Percentiles rank a stretch among this genome's conserved stretches.
Evolutionary conservation across 2,888 invertebrate genomes (phyloP).

Genomic region (Psylliodes chrysocephalus): DNA sequence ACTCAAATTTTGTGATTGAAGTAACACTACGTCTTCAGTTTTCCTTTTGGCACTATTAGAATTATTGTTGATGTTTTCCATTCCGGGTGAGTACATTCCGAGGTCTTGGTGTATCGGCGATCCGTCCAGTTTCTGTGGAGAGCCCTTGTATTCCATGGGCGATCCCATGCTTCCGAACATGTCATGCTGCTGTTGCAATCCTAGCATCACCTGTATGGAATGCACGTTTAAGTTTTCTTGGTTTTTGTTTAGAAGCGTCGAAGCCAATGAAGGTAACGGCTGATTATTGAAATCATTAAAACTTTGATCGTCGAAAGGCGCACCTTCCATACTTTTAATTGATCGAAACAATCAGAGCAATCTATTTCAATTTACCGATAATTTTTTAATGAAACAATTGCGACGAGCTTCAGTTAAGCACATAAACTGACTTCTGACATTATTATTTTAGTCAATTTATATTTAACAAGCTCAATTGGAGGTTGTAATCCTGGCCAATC

Average conservation of each 20-base stretch:
- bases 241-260: conserved; percentile 59
- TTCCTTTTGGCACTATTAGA: conserved; percentile 56
- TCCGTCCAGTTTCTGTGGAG: conserved; percentile 64
- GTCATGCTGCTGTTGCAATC: conserved; percentile 67
- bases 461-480: conserved; percentile 64
- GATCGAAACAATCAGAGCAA: conserved; percentile 59
- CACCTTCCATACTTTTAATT: conserved; percentile 72
- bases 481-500: conserved; percentile 53
- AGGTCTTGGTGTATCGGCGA: conserved; percentile 62
- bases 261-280: conserved; percentile 62
- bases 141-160: conserved; percentile 63
- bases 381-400: conserved; percentile 56
- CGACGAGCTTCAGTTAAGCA: conserved; percentile 40
- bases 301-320: conserved; percentile 80
- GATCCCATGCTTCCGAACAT: conserved; percentile 65
- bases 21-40: conserved; percentile 62
- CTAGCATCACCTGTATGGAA: conserved; percentile 77
- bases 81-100: conserved; percentile 57
- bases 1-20: conserved; percentile 64
- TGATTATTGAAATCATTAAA: conserved; percentile 79
- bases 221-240: conserved; percentile 69
- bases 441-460: conserved; percentile 66
- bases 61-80: conserved; percentile 54
- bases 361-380: conserved; percentile 56
- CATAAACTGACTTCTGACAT: conserved; percentile 62